Percentiles rank a stretch among this genome's conserved stretches.
Conservation (phyloP, 2,113 vertebrate species). For the Phaetusa simplex region DNA sequence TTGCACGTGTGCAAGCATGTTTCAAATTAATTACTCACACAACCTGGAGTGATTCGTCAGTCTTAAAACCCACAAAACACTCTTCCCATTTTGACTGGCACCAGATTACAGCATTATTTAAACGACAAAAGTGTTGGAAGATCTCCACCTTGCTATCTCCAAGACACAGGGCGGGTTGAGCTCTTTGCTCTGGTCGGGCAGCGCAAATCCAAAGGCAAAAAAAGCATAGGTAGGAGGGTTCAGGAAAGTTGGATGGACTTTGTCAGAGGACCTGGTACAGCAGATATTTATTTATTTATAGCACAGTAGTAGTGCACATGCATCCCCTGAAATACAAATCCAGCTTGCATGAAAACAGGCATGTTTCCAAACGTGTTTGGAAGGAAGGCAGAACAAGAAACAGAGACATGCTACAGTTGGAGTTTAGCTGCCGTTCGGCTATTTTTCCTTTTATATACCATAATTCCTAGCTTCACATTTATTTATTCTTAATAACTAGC, state of each 20-base stretch:
- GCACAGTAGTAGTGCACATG: background rate
- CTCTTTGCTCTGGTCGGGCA: background rate
- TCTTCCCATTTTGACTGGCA: background rate
- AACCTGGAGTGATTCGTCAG: background rate
- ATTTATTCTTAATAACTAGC: background rate
- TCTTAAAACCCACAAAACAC: background rate
- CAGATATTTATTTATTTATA: slow-evolving; percentile 14
- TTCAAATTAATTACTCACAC: background rate
- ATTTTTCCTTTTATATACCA: background rate
- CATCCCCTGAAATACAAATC: slow-evolving; percentile 28
- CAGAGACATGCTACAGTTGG: background rate
- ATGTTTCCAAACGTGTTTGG: background rate
- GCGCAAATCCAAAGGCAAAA: background rate
- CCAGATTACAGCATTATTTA: background rate
- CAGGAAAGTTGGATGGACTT: background rate
- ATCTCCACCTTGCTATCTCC: background rate
- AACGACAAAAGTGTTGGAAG: background rate
- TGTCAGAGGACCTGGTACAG: background rate
- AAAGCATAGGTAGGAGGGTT: background rate
- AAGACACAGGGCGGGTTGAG: background rate
- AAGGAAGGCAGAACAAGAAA: background rate
- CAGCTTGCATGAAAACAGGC: background rate
- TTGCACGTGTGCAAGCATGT: background rate
- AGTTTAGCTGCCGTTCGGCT: background rate
- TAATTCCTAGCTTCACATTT: background rate